These are phyloP conservation scores for Erebia epiphron DNA, from an alignment of 2,888 invertebrate genomes.

Conservation along the genomic window DNA sequence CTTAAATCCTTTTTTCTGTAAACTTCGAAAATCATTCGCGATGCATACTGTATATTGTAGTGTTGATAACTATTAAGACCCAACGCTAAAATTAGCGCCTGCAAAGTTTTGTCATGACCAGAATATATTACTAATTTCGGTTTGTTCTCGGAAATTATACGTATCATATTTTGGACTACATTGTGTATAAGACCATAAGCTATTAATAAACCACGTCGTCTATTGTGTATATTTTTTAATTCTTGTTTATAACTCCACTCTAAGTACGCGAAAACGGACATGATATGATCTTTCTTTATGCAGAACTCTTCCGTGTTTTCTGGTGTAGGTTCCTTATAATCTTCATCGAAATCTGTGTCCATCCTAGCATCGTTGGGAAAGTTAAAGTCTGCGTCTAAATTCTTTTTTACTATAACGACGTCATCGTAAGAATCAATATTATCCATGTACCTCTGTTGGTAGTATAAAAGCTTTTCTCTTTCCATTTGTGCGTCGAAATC, in stretches of 20 bases:
- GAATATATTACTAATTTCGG: constrained; percentile 92
- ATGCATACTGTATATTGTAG: constrained; percentile 92
- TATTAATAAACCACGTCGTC: constrained; percentile 86
- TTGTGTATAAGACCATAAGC: constrained; percentile 93
- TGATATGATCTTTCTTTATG: constrained; percentile 88
- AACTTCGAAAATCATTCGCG: constrained; percentile 93
- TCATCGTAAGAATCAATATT: constrained; percentile 75
- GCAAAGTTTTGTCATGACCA: constrained; percentile 95
- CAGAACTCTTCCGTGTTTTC: constrained; percentile 77
- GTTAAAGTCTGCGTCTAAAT: constrained; percentile 78
- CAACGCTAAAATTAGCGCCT: constrained; percentile 91
- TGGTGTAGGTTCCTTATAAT: constrained; percentile 70
- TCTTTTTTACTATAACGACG: constrained; percentile 76
- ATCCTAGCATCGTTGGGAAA: constrained; percentile 75
- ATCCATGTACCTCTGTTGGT: constrained; percentile 73
- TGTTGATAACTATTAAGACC: constrained; percentile 86
- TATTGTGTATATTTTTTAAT: constrained; percentile 84
- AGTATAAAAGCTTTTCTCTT: constrained; percentile 73
- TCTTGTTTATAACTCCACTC: constrained; percentile 90
- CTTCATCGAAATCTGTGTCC: constrained; percentile 75
- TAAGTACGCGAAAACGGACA: constrained; percentile 90
- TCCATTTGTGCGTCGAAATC: constrained; percentile 82
- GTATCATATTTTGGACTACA: constrained; percentile 90
- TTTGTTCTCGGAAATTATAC: constrained; percentile 89
- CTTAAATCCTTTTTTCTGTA: constrained; percentile 85